These are phyloP conservation scores for Pachymerium ferrugineum DNA, from an alignment of 2,888 invertebrate species.

Conservation along the genomic window DNA sequence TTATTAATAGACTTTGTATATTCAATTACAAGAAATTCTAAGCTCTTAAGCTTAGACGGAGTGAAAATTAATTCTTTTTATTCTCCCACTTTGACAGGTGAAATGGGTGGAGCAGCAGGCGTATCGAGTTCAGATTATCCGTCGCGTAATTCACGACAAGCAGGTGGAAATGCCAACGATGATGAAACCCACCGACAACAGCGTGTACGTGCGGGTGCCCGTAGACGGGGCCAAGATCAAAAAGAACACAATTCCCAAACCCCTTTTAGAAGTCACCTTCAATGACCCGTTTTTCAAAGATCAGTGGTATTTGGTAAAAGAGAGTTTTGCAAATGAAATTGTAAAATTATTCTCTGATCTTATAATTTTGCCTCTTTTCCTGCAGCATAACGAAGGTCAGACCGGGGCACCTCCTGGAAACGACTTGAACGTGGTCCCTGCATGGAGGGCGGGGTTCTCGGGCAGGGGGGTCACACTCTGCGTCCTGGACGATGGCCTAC, in stretches of 20 bases:
- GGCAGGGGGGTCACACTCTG: constrained; percentile 46
- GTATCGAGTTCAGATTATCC: constrained; percentile 12
- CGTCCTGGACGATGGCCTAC: constrained; percentile 48
- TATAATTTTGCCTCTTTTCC: not conserved
- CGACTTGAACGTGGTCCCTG: constrained; percentile 46
- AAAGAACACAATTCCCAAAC: not conserved
- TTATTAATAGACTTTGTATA: too few relatives aligned
- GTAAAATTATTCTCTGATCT: not conserved
- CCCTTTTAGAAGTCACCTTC: not conserved
- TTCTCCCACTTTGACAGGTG: not conserved
- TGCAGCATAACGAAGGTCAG: constrained; percentile 38
- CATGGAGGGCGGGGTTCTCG: constrained; percentile 46
- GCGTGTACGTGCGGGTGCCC: constrained; percentile 20
- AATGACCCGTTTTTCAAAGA: constrained; percentile 32
- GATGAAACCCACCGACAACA: not conserved
- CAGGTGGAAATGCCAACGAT: constrained; percentile 7
- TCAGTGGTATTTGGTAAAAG: constrained; percentile 33
- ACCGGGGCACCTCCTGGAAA: constrained; percentile 38
- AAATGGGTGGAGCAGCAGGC: constrained; percentile 29
- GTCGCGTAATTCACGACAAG: constrained; percentile 23
- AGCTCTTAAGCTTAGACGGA: too few relatives aligned
- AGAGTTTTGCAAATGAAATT: not conserved
- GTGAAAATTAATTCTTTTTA: not conserved
- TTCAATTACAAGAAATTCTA: too few relatives aligned
- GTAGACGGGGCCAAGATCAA: not conserved